Base-by-base conservation (phyloP, 2,113 vertebrate species). In the Dasyprocta punctata region DNA sequence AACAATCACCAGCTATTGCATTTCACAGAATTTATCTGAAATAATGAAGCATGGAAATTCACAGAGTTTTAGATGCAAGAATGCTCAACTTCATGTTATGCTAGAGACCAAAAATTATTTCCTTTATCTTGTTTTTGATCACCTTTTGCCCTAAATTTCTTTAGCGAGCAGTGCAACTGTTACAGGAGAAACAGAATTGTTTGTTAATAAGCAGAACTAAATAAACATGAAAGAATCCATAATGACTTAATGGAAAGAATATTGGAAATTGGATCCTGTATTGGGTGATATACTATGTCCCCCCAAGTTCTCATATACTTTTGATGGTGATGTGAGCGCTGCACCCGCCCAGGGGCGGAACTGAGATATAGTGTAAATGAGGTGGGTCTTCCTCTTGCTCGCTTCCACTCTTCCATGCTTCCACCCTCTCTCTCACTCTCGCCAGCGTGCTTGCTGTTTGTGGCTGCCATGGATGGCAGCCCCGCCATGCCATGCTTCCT, bases 11-110 rank as follows among this genome's bases (percentile, higher is more conserved):
- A 63, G 17, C 16, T 41, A 49, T 65, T 94, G 60, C 90, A 52
- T 47, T 94, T 96, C 86, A 84, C 83, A 20, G 49, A 86, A 83
- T 63, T 92, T 82, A 81, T 44, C 16, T 90, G 36, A 78, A 54
- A 16, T 13, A 89, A 85, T 89, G 83, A 65, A 80, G 75, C 65
- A 88, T 81, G 56, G 41, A 93, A 88, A 89, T 30, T 20, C 9
- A 65, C 4, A n/a, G 49, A 95, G 30, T 61, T 77, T 69, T 56
- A 92, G 56, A 47, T 80, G 9, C 19, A 85, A 60, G 47, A 85
- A 93, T 91, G 69, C 7, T 63, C 22, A 73, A 38, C 67, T 84
- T 44, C 44, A 14, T 82, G 30, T 69, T 52, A n/a, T 28, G 54
- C 16, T 24, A 47, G 33, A 75, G 87, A 67, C 1, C 3, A 41